Percentiles rank a stretch among this genome's conserved stretches.
These are phyloP conservation scores for Cottus gobio DNA, from an alignment of 2,113 vertebrate genomes.

Conservation along the genomic window DNA sequence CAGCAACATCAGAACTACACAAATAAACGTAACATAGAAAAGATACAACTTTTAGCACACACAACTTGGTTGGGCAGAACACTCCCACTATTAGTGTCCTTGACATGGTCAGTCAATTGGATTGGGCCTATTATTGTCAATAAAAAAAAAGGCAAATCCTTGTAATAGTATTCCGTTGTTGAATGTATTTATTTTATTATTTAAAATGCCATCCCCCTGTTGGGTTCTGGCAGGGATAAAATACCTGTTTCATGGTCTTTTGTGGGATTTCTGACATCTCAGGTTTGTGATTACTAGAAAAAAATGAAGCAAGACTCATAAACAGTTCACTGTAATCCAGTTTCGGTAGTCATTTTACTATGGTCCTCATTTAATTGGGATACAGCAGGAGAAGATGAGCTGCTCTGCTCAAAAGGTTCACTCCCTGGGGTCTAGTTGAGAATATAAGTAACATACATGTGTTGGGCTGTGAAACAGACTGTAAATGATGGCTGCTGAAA, in stretches of 20 bases:
- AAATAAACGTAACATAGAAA: no score
- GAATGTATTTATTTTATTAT: not conserved
- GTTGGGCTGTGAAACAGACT: not conserved
- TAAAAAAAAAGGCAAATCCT: not conserved
- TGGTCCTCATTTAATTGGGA: slow-evolving; percentile 39
- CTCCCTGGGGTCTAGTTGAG: slow-evolving; percentile 8
- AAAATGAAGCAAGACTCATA: not conserved
- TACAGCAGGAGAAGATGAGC: slow-evolving; percentile 20
- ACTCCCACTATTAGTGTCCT: not conserved
- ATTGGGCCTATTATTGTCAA: not conserved
- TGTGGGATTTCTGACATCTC: not conserved
- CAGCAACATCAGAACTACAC: no score
- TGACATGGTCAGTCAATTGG: not conserved
- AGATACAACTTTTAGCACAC: no score
- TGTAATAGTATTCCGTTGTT: not conserved
- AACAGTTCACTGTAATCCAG: no score
- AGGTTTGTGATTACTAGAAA: not conserved
- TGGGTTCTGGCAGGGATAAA: no score
- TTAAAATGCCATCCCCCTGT: not conserved
- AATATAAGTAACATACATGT: slow-evolving; percentile 11
- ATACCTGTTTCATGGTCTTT: not conserved
- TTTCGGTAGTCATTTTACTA: slow-evolving; percentile 26
- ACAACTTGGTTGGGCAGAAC: no score
- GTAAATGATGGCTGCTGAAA: not conserved
- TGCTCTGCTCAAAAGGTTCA: slow-evolving; percentile 13